Evolutionary conservation across 2,888 invertebrate species (phyloP).

Genomic region (Drosophila fungiperda): DNA sequence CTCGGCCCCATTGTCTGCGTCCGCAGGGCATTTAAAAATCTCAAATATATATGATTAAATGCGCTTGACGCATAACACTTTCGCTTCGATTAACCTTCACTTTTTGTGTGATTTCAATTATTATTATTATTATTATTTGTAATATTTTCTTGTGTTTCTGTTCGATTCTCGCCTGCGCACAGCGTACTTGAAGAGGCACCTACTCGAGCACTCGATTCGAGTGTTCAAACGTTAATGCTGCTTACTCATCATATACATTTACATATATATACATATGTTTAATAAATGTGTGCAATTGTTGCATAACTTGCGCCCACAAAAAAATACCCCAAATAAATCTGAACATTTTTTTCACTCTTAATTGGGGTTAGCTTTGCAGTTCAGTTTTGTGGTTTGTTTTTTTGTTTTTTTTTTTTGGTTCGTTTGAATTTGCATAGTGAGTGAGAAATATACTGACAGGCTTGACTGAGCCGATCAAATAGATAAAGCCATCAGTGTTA

Average conservation of each 20-base stretch:
- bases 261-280: background rate
- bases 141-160: constrained; percentile 10
- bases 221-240: constrained; percentile 37
- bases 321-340: constrained; percentile 10
- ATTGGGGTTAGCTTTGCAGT: constrained; percentile 56
- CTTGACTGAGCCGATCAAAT: constrained; percentile 28
- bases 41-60: constrained; percentile 32
- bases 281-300: constrained; percentile 38
- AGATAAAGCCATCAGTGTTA: constrained; percentile 53
- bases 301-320: constrained; percentile 49
- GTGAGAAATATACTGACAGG: constrained; percentile 46
- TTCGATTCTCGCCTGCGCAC: constrained; percentile 54
- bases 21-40: constrained; percentile 45
- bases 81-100: constrained; percentile 77
- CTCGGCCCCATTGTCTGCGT: constrained; percentile 10
- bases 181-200: constrained; percentile 52
- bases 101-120: constrained; percentile 36
- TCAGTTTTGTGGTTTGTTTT: constrained; percentile 19
- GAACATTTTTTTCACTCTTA: constrained; percentile 21
- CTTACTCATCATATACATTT: constrained; percentile 47
- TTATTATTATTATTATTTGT: constrained; percentile 16
- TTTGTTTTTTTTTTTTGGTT: constrained; percentile 4
- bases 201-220: constrained; percentile 46
- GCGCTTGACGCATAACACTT: constrained; percentile 51
- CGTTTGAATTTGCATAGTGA: constrained; percentile 47